Base-by-base conservation (phyloP, 1,140 invertebrate genomes). In the Anthonomus grandis region DNA sequence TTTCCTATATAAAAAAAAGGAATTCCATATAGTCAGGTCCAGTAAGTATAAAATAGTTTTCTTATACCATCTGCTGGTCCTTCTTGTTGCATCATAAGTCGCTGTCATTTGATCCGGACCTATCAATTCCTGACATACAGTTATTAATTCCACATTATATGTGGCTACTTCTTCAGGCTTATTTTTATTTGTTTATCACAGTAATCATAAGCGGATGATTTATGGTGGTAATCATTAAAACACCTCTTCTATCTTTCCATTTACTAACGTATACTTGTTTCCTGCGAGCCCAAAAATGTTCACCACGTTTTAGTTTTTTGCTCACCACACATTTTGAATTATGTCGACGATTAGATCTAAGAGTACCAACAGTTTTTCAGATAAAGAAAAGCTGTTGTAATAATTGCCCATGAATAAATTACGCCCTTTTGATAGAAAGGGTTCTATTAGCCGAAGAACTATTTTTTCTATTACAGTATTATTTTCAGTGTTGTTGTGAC, bases 221-320 rank as follows among this genome's bases (percentile, higher is more conserved):
- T 19, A 36, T 23, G 8, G 69, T 70, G 9, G 67, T 65, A 38
- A 74, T 58, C 21, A 17, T 17, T 12, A 55, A 22, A 1, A 71
- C 68, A 45, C 66, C 64, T 9, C 66, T 54, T 39, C 65, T 70
- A 49, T 75, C 70, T 38, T 60, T 63, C 70, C 71, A 74, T 41
- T 71, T 71, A 5, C 56, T 62, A 1, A 73, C 65, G 41, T 46
- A 47, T 10, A 52, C 25, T 2, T 57, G 15, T 9, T 36, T 31
- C 6, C 25, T n/a, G 6, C 47, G n/a, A 24, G 13, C 21, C 48
- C 53, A 48, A 17, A 59, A 10, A 36, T 42, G 38, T 25, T 56
- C 34, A 25, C 42, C 52, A 13, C 31, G 15, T 49, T 42, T 56
- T 15, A 56, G 18, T 50, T 56, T 60, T 12, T 9, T 9, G 6